phyloP scores from a whole-genome alignment of 2,888 invertebrate species.

The Chrysodeixis includens region DNA sequence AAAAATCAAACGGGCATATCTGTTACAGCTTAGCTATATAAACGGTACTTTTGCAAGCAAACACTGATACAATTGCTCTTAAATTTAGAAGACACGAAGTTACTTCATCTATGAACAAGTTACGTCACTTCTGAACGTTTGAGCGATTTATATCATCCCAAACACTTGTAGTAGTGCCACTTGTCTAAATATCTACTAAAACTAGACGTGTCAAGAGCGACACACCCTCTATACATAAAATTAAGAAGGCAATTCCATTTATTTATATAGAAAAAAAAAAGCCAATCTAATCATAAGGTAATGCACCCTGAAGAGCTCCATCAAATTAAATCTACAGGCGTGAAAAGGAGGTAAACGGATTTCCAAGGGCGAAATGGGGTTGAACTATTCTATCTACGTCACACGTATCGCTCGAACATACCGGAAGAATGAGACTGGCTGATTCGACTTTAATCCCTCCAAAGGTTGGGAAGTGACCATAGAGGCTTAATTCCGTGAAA shows the following conservation, averaged over 20 bases:
- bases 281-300: slow-evolving; percentile 24
- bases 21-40: too few relatives aligned
- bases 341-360: slow-evolving; percentile 21
- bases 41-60: too few relatives aligned
- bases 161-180: too few relatives aligned
- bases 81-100: too few relatives aligned
- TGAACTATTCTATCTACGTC: not conserved
- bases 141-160: too few relatives aligned
- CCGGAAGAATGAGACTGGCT: slow-evolving; percentile 6
- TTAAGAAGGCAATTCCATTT: not conserved
- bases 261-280: not conserved
- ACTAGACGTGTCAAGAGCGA: too few relatives aligned
- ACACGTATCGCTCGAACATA: slow-evolving; percentile 1
- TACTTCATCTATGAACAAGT: too few relatives aligned
- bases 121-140: too few relatives aligned
- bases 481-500: slow-evolving; percentile 15
- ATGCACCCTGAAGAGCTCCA: slow-evolving; percentile 5
- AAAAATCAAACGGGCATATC: too few relatives aligned
- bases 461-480: slow-evolving; percentile 12
- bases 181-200: too few relatives aligned
- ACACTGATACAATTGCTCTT: too few relatives aligned
- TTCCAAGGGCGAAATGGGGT: slow-evolving; percentile 10
- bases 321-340: slow-evolving; percentile 11
- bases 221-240: not conserved
- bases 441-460: slow-evolving; percentile 33